These are phyloP conservation scores for Trematomus loennbergii DNA, from an alignment of 2,113 vertebrate genomes.

Conservation along the genomic window DNA sequence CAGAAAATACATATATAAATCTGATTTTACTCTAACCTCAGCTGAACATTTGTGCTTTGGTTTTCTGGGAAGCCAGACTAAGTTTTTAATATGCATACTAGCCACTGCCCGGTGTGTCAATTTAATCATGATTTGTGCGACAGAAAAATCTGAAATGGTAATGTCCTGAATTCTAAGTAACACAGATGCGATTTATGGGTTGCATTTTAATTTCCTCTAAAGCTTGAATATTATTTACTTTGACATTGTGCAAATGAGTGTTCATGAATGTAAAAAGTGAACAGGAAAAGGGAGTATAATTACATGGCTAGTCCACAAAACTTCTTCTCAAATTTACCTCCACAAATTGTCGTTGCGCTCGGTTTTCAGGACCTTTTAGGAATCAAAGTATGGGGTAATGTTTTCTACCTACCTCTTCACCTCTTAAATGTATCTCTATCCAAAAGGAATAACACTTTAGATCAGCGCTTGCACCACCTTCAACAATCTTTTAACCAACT, in stretches of 20 bases:
- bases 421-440: constrained; percentile 1
- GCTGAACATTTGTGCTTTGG: constrained; percentile 15
- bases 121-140: constrained; percentile 71
- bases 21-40: constrained; percentile 1
- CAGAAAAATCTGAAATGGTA: constrained; percentile 65
- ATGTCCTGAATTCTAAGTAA: constrained; percentile 68
- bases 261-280: constrained; percentile 53
- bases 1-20: not conserved
- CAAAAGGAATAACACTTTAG: not conserved
- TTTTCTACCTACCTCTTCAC: not conserved
- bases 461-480: not conserved
- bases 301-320: constrained; percentile 19
- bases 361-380: not conserved
- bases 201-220: constrained; percentile 63
- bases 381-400: not conserved
- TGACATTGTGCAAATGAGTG: constrained; percentile 71
- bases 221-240: constrained; percentile 70
- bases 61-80: constrained; percentile 13
- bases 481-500: not conserved
- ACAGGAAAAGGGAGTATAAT: constrained; percentile 36
- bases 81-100: constrained; percentile 51
- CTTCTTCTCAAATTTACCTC: constrained; percentile 28
- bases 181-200: constrained; percentile 52
- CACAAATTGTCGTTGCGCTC: not conserved
- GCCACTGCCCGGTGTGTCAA: constrained; percentile 32